Conservation (phyloP, 92 coral and sea anemone genomes). For the Montipora capitata region DNA sequence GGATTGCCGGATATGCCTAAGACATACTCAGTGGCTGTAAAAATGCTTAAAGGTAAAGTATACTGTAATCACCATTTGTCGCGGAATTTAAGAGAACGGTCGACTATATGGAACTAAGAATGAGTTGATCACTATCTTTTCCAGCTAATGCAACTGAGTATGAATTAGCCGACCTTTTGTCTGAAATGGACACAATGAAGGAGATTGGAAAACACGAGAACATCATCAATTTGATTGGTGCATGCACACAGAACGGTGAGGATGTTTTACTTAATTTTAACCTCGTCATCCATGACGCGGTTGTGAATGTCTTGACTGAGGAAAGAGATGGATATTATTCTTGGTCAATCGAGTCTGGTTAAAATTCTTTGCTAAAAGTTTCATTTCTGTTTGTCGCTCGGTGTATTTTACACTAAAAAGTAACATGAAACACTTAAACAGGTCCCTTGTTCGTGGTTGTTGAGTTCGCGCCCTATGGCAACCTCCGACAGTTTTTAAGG, state of each 20-base stretch:
- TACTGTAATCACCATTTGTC: neutral
- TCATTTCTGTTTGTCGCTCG: too few relatives aligned
- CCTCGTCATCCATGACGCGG: too few relatives aligned
- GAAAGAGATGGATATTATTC: too few relatives aligned
- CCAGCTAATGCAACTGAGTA: constrained; percentile 94
- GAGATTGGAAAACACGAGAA: constrained; percentile 94
- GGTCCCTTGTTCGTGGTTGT: constrained; percentile 94
- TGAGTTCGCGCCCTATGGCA: constrained; percentile 97
- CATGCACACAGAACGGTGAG: constrained; percentile 97
- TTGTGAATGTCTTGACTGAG: too few relatives aligned
- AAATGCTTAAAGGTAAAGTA: constrained; percentile 92
- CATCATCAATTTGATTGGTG: constrained; percentile 93
- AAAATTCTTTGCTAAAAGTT: too few relatives aligned
- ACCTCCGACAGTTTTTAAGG: constrained; percentile 94
- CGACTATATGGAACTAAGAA: too few relatives aligned
- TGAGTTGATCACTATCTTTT: neutral
- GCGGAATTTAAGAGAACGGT: too few relatives aligned
- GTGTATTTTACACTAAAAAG: too few relatives aligned
- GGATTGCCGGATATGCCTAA: constrained; percentile 84
- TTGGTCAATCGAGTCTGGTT: too few relatives aligned
- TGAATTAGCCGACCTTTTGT: constrained; percentile 89
- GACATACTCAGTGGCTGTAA: constrained; percentile 90
- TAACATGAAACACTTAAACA: constrained; percentile 1
- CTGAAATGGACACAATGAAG: constrained; percentile 98
- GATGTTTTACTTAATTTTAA: too few relatives aligned